Base-by-base conservation (phyloP, 2,113 vertebrate genomes). In the Rostratula benghalensis region DNA sequence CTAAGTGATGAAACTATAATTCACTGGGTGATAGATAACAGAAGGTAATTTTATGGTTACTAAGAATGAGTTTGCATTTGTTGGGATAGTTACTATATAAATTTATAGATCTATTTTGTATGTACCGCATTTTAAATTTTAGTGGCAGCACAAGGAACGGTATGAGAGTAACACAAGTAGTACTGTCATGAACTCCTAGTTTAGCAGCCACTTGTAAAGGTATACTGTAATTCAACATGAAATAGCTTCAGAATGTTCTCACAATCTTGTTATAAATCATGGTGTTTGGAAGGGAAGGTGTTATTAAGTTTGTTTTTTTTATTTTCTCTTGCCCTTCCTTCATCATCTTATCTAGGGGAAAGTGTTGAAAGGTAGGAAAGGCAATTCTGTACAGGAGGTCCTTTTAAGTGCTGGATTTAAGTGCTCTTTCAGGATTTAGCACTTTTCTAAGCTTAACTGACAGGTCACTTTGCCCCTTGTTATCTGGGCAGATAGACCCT, bases 21-120 rank as follows among this genome's bases (percentile, higher is more conserved):
- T 98, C 98, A 98, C 97, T 91, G 92, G 96, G 95, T 98, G 98
- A 98, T 98, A 98, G 98, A 98, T 98, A 98, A 98, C 98, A 98
- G 98, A 98, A 98, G 98, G 98, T 98, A 98, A 98, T 98, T 98
- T 98, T 98, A 98, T 98, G 98, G 98, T 98, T 98, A 97, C 98
- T 96, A 98, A 98, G 98, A 98, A 98, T 97, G 98, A 97, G 97
- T 98, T 98, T 98, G 98, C 98, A 98, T 98, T 98, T 98, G 98
- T 98, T 98, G 98, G 97, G 97, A 97, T 98, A 98, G 98, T 98
- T 98, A 97, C 98, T 97, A 98, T 96, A 98, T 98, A 98, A 98
- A 98, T 98, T 98, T 98, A 98, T 98, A 98, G 98, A 97, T 97
- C 96, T 97, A 98, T 98, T 98, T 98, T 97, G 98, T 98, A 98